These are phyloP conservation scores for Holacanthella duospinosa DNA, from an alignment of 2,888 invertebrate genomes.

Conservation along the genomic window DNA sequence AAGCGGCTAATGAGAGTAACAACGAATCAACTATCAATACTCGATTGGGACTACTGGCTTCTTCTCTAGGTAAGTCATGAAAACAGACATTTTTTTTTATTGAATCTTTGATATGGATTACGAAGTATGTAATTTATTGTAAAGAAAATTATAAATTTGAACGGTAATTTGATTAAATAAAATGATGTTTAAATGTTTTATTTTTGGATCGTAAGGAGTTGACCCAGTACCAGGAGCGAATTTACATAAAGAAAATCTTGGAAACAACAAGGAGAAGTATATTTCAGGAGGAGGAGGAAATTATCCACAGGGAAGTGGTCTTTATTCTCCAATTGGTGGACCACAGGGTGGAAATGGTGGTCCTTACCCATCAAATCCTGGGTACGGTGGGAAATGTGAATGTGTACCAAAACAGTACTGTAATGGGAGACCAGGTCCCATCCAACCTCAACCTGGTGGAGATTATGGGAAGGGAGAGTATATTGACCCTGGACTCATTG, in stretches of 20 bases:
- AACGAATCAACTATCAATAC: slow-evolving; percentile 3
- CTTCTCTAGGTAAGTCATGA: slow-evolving; percentile 20
- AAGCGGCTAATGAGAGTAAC: background rate
- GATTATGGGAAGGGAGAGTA: background rate
- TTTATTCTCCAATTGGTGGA: slow-evolving; percentile 9
- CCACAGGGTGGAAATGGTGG: slow-evolving; percentile 3
- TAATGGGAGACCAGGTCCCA: background rate
- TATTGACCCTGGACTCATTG: slow-evolving; percentile 12
- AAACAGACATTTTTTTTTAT: too few species aligned
- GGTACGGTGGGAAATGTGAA: background rate
- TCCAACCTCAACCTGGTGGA: background rate
- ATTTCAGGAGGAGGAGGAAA: background rate
- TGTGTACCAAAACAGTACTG: slow-evolving; percentile 7
- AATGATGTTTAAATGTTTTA: background rate
- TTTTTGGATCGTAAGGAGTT: slow-evolving; percentile 16
- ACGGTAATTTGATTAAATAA: background rate
- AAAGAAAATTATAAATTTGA: background rate
- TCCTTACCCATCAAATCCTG: slow-evolving; percentile 1
- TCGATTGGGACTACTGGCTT: slow-evolving; percentile 30
- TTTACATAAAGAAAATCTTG: slow-evolving; percentile 10
- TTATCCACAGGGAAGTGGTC: too few species aligned
- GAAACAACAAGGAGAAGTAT: background rate
- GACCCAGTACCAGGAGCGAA: slow-evolving; percentile 25
- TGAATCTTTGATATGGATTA: background rate
- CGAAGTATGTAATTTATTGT: background rate